Percentiles rank a stretch among this genome's conserved stretches.
These are phyloP conservation scores for Drosophila sp. DNA, from an alignment of 1,140 invertebrate genomes.

Conservation along the genomic window DNA sequence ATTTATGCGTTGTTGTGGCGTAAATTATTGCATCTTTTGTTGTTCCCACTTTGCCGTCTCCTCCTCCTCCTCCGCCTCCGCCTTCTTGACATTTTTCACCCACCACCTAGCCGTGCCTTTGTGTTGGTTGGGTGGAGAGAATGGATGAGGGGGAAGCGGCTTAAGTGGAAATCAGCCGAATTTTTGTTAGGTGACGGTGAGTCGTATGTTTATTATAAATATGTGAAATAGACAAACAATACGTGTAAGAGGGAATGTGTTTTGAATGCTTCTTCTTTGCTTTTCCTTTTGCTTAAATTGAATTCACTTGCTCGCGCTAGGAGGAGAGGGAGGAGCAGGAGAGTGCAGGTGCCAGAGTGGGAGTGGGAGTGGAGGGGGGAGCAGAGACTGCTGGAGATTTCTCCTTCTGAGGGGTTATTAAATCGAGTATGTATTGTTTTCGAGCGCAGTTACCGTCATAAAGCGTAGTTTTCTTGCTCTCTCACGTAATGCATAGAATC, in stretches of 20 bases:
- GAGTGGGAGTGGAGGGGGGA: too few species aligned
- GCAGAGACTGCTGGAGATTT: too few species aligned
- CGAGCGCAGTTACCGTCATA: neutral
- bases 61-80: neutral
- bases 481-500: conserved; percentile 29
- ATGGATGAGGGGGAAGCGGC: neutral
- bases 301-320: too few species aligned
- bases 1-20: conserved; percentile 71
- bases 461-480: conserved; percentile 17
- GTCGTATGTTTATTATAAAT: conserved; percentile 9
- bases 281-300: too few species aligned
- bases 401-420: conserved; percentile 3
- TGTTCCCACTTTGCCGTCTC: conserved; percentile 5
- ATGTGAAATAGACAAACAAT: neutral
- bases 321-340: too few species aligned
- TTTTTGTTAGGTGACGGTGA: conserved; percentile 3
- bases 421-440: conserved; percentile 9
- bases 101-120: neutral
- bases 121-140: too few species aligned
- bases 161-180: conserved; percentile 63
- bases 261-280: too few species aligned
- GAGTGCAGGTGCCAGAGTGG: too few species aligned
- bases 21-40: conserved; percentile 66
- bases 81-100: neutral
- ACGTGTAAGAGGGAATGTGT: neutral